Percentiles rank a stretch among this genome's conserved stretches.
Conservation (phyloP, 2,797 vertebrate genomes). For the Chanos chanos region DNA sequence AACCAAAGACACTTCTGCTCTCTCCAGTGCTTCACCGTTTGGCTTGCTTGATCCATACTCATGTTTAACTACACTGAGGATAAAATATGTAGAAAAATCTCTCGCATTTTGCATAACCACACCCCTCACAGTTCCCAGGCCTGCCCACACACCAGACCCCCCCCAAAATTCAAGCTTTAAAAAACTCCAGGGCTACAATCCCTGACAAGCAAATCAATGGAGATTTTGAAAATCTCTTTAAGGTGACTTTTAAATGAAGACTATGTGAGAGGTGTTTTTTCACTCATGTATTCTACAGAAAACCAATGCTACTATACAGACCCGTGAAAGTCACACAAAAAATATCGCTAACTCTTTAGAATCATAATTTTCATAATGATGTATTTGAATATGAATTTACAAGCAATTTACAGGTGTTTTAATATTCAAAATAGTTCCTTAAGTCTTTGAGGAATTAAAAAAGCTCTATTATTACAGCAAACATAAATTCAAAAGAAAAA, state of each 20-base stretch:
- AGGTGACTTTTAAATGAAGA: slow-evolving; percentile 51
- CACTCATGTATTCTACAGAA: slow-evolving; percentile 73
- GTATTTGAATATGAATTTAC: slow-evolving; percentile 78
- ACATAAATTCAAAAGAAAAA: slow-evolving; percentile 59
- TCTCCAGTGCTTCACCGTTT: not conserved
- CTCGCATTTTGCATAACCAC: not conserved
- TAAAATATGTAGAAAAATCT: slow-evolving; percentile 28
- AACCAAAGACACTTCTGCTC: slow-evolving; percentile 9
- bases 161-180: slow-evolving; percentile 31
- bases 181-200: slow-evolving; percentile 38
- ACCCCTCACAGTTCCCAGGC: not conserved
- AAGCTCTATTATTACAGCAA: slow-evolving; percentile 77
- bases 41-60: slow-evolving; percentile 42
- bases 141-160: not conserved
- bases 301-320: slow-evolving; percentile 76
- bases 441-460: slow-evolving; percentile 69
- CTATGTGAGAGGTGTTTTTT: slow-evolving; percentile 75
- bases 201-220: slow-evolving; percentile 32
- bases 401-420: slow-evolving; percentile 79
- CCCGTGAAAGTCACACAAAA: slow-evolving; percentile 80
- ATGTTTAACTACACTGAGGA: slow-evolving; percentile 33
- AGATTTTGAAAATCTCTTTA: slow-evolving; percentile 35
- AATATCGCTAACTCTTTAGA: slow-evolving; percentile 78
- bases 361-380: slow-evolving; percentile 72
- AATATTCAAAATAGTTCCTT: slow-evolving; percentile 83